phyloP scores from a whole-genome alignment of 2,888 invertebrate species.

The Sympetrum striolatum region DNA sequence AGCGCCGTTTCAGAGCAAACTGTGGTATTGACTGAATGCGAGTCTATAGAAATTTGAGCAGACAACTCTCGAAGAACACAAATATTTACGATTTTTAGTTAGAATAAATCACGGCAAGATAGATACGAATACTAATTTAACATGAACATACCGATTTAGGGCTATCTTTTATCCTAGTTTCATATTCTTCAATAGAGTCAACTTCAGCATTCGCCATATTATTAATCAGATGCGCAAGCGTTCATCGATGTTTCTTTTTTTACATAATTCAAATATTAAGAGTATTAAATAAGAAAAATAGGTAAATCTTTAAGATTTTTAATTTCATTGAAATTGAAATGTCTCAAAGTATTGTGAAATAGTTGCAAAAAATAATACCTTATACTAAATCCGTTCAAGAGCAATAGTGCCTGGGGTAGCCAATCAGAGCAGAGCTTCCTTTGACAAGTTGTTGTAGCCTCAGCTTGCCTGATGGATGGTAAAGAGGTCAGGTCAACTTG shows the following conservation, averaged over 20 bases:
- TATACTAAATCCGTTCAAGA: constrained; percentile 11
- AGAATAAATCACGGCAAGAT: not conserved
- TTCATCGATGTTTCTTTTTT: constrained; percentile 36
- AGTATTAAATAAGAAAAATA: not conserved
- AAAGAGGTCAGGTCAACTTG: constrained; percentile 47
- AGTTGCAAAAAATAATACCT: not conserved
- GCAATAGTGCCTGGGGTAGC: constrained; percentile 2
- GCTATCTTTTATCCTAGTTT: constrained; percentile 12
- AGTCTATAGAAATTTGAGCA: constrained; percentile 24
- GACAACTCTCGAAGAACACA: not conserved
- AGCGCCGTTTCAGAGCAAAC: constrained; percentile 27
- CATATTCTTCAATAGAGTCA: not conserved
- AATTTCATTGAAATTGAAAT: not conserved
- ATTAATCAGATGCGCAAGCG: constrained; percentile 18
- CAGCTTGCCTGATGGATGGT: constrained; percentile 47
- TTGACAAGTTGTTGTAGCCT: constrained; percentile 42
- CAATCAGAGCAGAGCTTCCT: constrained; percentile 43
- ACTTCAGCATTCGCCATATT: constrained; percentile 25
- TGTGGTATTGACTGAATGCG: constrained; percentile 33
- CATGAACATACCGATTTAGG: not conserved
- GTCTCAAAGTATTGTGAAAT: not conserved
- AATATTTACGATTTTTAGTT: not conserved
- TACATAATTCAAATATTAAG: not conserved
- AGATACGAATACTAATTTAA: not conserved
- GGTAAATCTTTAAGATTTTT: not conserved